Percentiles rank a stretch among this genome's conserved stretches.
phyloP scores from a whole-genome alignment of 2,113 vertebrate genomes.

The Channa argus region DNA sequence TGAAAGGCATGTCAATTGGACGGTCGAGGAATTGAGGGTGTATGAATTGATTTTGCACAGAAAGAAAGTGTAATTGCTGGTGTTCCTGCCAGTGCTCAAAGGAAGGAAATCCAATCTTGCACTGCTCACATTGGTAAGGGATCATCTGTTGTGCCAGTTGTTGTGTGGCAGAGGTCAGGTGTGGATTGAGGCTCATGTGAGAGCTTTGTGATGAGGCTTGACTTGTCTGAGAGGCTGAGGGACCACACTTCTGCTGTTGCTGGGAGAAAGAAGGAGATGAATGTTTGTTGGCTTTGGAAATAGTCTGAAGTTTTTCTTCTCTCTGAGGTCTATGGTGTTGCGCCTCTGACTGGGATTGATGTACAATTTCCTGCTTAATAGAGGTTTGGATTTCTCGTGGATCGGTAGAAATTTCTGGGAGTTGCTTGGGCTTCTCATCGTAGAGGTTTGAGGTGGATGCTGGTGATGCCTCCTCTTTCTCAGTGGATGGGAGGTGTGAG shows the following conservation, averaged over 20 bases:
- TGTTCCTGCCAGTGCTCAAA: constrained; percentile 99
- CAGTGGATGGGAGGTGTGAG: constrained; percentile 86
- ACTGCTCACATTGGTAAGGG: constrained; percentile 98
- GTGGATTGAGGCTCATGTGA: constrained; percentile 90
- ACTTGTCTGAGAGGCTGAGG: constrained; percentile 89
- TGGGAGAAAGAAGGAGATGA: constrained; percentile 89
- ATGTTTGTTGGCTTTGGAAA: constrained; percentile 87
- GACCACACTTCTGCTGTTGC: constrained; percentile 89
- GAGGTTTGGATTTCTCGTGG: constrained; percentile 90
- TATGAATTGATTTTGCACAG: constrained; percentile 98
- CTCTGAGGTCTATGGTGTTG: constrained; percentile 85
- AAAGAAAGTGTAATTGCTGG: constrained; percentile 98
- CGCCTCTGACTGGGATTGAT: constrained; percentile 81
- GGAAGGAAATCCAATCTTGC: constrained; percentile 96
- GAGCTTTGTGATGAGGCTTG: constrained; percentile 91
- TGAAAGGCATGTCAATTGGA: constrained; percentile 96
- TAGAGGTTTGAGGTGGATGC: constrained; percentile 85
- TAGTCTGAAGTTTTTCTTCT: constrained; percentile 86
- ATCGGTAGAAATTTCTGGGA: constrained; percentile 87
- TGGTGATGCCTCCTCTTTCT: constrained; percentile 90
- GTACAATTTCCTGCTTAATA: constrained; percentile 92
- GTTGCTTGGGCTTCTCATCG: constrained; percentile 96
- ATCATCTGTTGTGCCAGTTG: constrained; percentile 95
- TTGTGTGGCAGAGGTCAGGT: constrained; percentile 91
- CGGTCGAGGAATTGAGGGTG: constrained; percentile 97